Conservation (phyloP, 1,140 invertebrate species). For the Magallana angulata region DNA sequence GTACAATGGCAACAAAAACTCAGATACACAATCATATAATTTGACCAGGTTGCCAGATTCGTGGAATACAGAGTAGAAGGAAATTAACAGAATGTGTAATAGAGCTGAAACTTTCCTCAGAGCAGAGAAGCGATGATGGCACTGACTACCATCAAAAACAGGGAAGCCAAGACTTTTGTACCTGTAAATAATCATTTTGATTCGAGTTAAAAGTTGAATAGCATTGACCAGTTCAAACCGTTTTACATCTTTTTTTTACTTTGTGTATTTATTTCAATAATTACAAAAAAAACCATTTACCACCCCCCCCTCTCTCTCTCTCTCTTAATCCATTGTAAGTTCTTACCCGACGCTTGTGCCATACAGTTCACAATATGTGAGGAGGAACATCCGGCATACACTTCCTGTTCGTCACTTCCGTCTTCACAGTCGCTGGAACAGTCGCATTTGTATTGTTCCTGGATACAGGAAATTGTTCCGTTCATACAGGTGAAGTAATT, state of each 20-base stretch:
- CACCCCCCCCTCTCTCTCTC: too few relatives aligned
- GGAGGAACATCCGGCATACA: slow-evolving; percentile 53
- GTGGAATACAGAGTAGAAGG: too few relatives aligned
- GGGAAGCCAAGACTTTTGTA: not conserved
- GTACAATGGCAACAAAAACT: too few relatives aligned
- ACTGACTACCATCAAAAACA: not conserved
- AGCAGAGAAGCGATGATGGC: not conserved
- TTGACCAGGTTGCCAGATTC: too few relatives aligned
- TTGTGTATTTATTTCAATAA: too few relatives aligned
- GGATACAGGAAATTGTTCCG: slow-evolving; percentile 48
- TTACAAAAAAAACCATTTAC: too few relatives aligned
- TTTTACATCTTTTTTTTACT: too few relatives aligned
- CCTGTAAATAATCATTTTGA: not conserved
- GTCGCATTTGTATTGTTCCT: slow-evolving; percentile 44
- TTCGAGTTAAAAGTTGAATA: not conserved
- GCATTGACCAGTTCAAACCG: too few relatives aligned
- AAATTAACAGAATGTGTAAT: too few relatives aligned
- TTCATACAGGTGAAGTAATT: slow-evolving; percentile 51
- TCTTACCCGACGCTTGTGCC: not conserved
- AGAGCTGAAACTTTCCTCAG: not conserved
- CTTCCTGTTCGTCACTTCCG: slow-evolving; percentile 51
- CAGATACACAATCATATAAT: too few relatives aligned
- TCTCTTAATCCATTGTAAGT: too few relatives aligned
- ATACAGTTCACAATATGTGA: not conserved
- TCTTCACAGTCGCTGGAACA: slow-evolving; percentile 51